phyloP scores from a whole-genome alignment of 2,113 vertebrate species.

The Callospermophilus lateralis region DNA sequence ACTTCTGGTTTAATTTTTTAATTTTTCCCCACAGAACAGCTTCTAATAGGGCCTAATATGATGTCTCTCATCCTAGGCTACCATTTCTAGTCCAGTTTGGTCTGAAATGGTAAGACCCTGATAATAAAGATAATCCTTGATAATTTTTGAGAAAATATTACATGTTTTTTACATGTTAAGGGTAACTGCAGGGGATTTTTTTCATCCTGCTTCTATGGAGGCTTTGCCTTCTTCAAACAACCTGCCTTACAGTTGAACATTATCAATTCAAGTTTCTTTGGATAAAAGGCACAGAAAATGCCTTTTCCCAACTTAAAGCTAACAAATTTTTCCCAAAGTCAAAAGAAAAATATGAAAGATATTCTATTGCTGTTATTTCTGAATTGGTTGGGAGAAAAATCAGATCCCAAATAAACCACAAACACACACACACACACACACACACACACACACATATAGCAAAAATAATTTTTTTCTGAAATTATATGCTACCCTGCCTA shows the following conservation, averaged over 20 bases:
- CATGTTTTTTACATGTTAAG: background rate
- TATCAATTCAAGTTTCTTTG: background rate
- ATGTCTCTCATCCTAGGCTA: background rate
- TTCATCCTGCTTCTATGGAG: background rate
- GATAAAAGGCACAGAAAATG: background rate
- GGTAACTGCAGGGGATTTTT: background rate
- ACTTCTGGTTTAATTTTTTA: background rate
- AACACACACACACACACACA: background rate
- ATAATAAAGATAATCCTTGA: background rate
- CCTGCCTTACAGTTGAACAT: background rate
- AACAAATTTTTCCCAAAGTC: background rate
- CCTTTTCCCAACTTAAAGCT: background rate
- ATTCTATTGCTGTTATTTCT: background rate
- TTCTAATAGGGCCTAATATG: background rate
- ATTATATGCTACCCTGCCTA: rapidly evolving
- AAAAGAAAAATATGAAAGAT: background rate
- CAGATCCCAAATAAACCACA: background rate
- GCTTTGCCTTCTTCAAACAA: background rate
- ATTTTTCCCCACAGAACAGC: background rate
- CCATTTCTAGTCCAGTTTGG: background rate
- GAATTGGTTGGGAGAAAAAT: background rate
- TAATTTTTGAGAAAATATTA: background rate
- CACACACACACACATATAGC: background rate
- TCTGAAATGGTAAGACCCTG: background rate
- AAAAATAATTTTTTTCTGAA: background rate